Evolutionary conservation across 2,888 invertebrate species (phyloP).

Genomic region (Onthophagus sagittarius): DNA sequence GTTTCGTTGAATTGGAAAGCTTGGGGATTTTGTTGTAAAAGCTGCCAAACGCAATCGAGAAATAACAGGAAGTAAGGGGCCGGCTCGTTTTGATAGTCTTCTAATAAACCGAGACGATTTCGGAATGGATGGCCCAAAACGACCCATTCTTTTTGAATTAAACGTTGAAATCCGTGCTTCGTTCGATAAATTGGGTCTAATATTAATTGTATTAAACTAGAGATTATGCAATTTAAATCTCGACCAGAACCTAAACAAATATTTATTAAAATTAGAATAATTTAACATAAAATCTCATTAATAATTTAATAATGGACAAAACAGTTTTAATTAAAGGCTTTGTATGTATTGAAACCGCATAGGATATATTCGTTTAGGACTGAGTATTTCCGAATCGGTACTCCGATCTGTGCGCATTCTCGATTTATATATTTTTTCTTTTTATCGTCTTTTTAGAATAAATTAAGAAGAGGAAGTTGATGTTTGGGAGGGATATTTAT

Average conservation of each 20-base stretch:
- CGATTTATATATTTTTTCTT: no score
- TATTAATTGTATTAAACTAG: slow-evolving; percentile 81
- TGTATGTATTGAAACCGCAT: no score
- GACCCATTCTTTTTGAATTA: slow-evolving; percentile 94
- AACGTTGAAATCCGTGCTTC: slow-evolving; percentile 80
- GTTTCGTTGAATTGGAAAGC: slow-evolving; percentile 91
- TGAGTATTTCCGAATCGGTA: no score
- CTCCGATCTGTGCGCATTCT: no score
- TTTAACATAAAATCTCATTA: no score
- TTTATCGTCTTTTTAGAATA: no score
- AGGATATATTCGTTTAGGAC: no score
- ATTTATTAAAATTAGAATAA: no score
- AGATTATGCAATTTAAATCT: slow-evolving; percentile 83
- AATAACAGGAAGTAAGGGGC: slow-evolving; percentile 87
- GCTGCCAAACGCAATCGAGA: slow-evolving; percentile 92
- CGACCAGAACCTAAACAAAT: slow-evolving; percentile 70
- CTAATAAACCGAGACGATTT: slow-evolving; percentile 64
- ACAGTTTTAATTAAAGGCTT: no score
- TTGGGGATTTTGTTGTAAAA: slow-evolving; percentile 80
- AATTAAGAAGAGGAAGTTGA: no score
- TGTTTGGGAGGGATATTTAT: no score
- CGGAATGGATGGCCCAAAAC: slow-evolving; percentile 79
- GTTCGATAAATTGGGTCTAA: slow-evolving; percentile 82
- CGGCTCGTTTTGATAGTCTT: slow-evolving; percentile 60
- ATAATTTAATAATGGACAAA: no score